Evolutionary conservation across 2,797 vertebrate genomes (phyloP).

Genomic region (Coluber constrictor): DNA sequence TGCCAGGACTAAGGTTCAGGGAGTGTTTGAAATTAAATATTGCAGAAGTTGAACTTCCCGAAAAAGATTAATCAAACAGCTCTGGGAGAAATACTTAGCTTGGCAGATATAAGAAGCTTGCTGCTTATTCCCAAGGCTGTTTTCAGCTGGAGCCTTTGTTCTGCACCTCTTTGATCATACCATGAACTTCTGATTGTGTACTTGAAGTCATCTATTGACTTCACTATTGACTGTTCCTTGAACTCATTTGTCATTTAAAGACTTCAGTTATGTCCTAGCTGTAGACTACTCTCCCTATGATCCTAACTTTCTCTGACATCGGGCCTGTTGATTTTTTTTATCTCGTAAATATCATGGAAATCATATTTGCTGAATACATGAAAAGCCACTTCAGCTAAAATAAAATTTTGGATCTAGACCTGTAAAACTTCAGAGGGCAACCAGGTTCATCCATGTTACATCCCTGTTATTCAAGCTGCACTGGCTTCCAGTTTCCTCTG

Average conservation of each 20-base stretch:
- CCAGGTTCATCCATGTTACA: not conserved
- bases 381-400: not conserved
- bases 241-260: not conserved
- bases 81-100: not conserved
- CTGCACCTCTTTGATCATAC: not conserved
- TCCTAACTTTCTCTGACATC: not conserved
- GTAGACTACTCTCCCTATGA: not conserved
- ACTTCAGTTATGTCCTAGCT: not conserved
- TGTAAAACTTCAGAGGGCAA: not conserved
- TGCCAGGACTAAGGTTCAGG: not conserved
- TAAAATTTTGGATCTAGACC: not conserved
- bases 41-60: not conserved
- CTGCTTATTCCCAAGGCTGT: not conserved
- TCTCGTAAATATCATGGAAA: not conserved
- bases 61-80: not conserved
- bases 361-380: not conserved
- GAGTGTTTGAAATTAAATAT: not conserved
- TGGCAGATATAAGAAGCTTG: not conserved
- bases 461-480: not conserved
- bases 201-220: not conserved
- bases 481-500: not conserved
- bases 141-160: not conserved
- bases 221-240: not conserved
- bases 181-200: not conserved
- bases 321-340: not conserved